Evolutionary conservation across 2,888 invertebrate genomes (phyloP), one percentile per base, ranked within the genome.

Genomic region (Lampropteryx suffumata): DNA sequence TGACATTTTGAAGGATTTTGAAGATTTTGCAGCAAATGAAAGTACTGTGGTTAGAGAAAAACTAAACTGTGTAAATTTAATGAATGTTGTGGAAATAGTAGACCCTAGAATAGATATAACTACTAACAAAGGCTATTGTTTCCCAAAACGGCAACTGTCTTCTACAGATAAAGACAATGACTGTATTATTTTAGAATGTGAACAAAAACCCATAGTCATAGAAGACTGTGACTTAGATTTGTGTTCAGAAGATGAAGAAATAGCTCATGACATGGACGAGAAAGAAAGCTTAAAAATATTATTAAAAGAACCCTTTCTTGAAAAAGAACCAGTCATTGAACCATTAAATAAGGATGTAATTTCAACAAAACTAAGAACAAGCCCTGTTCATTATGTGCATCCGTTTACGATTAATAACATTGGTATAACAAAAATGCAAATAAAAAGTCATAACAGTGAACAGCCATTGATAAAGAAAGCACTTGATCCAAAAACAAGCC

Each of bases 111-210:
- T 29, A 5, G 10, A 7, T n/a, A n/a, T n/a, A n/a, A 10, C 30
- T 12, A 12, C 12, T 9, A 12, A 26, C 26, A 12, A 36, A 24
- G 26, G 26, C 3, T 2, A 26, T 11, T 11, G 11, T 24, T 7
- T 5, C 17, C 21, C 6, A 27, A 24, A 24, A 24, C 7, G 5
- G 7, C 6, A 24, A 24, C 24, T 24, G 7, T 1, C 34, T 28
- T 28, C 27, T 3, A 28, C 2, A 3, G 26, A 36, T 24, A 26
- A 26, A n/a, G 2, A 28, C n/a, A 28, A 35, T 14, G 43, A 45
- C 8, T 10, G 33, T 28, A 11, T 40, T 13, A 40, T 47, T 28
- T 17, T 34, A 29, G 28, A 47, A 13, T 17, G 21, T 7, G 33
- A 33, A 21, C 12, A 30, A 27, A 7, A 10, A 5, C 46, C 39